A percentile compares a stretch with the other conserved stretches of the same genome.
Conservation (phyloP, 2,113 vertebrate genomes). For the Albula goreensis region DNA sequence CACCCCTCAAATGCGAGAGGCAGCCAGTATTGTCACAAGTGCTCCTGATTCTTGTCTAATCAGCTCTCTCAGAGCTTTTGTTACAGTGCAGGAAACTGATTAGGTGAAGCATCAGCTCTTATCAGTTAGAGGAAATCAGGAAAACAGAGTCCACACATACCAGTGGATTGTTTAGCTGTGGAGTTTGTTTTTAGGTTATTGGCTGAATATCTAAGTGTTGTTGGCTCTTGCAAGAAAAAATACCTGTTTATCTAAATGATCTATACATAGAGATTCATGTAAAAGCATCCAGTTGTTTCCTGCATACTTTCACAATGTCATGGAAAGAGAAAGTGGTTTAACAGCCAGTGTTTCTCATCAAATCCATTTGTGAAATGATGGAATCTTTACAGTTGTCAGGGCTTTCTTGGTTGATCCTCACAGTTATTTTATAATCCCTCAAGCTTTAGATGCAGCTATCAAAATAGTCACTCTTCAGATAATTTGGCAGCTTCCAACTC, state of each 20-base stretch:
- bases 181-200: not conserved
- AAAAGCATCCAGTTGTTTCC: not conserved
- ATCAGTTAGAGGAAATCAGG: not conserved
- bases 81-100: not conserved
- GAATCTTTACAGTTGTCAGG: not conserved
- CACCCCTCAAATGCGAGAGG: not conserved
- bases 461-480: not conserved
- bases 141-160: not conserved
- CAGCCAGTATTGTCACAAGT: not conserved
- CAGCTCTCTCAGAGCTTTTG: not conserved
- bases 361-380: not conserved
- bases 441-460: not conserved
- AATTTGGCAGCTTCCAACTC: not conserved
- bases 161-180: not conserved
- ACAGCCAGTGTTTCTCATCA: not conserved
- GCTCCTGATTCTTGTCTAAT: not conserved
- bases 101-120: not conserved
- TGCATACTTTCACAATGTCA: not conserved
- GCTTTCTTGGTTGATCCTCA: not conserved
- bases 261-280: not conserved
- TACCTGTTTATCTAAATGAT: not conserved
- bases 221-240: not conserved
- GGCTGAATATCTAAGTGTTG: not conserved
- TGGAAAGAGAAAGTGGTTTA: not conserved
- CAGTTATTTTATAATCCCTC: not conserved